Percentiles rank a stretch among this genome's conserved stretches.
Evolutionary conservation across 2,888 invertebrate species (phyloP).

Genomic region (Helleia helle): DNA sequence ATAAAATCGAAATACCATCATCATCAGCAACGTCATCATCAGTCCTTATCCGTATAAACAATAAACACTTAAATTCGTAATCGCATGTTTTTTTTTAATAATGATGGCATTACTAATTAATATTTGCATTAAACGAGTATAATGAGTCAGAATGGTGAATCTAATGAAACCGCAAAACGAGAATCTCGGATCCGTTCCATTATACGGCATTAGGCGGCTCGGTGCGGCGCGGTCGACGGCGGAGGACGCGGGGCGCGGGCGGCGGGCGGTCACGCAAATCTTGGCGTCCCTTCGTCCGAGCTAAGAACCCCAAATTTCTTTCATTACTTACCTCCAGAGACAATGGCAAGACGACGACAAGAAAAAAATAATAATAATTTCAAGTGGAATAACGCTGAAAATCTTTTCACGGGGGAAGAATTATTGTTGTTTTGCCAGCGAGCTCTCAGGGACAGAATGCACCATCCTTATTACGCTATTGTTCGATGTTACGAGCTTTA

Average conservation of each 20-base stretch:
- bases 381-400: slow-evolving; percentile 74
- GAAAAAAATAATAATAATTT: slow-evolving; percentile 72
- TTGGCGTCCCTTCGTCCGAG: slow-evolving; percentile 52
- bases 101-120: too few species aligned
- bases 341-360: slow-evolving; percentile 71
- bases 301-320: slow-evolving; percentile 67
- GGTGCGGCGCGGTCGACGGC: slow-evolving; percentile 24
- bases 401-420: slow-evolving; percentile 70
- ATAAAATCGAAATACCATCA: too few species aligned
- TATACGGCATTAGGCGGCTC: slow-evolving; percentile 62
- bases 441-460: slow-evolving; percentile 72
- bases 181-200: slow-evolving; percentile 67
- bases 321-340: slow-evolving; percentile 74
- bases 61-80: too few species aligned
- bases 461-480: slow-evolving; percentile 71
- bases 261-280: slow-evolving; percentile 65
- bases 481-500: slow-evolving; percentile 71
- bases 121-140: too few species aligned
- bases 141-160: too few species aligned
- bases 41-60: too few species aligned
- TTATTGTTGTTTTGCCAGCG: slow-evolving; percentile 75
- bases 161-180: slow-evolving; percentile 51
- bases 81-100: too few species aligned
- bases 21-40: too few species aligned
- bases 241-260: slow-evolving; percentile 46